These are phyloP conservation scores for Drosophila leontia DNA, from an alignment of 1,140 invertebrate genomes.

Conservation along the genomic window DNA sequence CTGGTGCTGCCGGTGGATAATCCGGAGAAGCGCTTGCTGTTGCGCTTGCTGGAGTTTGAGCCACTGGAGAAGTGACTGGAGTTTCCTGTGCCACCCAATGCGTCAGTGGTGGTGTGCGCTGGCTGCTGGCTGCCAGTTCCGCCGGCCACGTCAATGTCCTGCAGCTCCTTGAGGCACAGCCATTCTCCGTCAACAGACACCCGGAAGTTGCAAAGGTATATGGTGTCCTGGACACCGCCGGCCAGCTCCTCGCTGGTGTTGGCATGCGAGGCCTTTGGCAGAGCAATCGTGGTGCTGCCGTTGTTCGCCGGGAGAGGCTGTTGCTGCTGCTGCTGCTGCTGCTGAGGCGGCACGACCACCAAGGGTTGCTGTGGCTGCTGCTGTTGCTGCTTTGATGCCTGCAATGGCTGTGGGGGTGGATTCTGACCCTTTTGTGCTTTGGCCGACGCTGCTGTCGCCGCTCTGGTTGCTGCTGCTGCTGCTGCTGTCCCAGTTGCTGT, in stretches of 20 bases:
- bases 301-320: slow-evolving; percentile 40
- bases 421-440: slow-evolving; percentile 64
- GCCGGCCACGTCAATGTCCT: slow-evolving; percentile 92
- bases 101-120: slow-evolving; percentile 26
- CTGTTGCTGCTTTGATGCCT: slow-evolving; percentile 32
- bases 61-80: slow-evolving; percentile 6
- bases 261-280: slow-evolving; percentile 80
- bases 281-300: slow-evolving; percentile 64
- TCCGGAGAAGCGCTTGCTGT: slow-evolving; percentile 75
- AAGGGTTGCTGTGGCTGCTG: slow-evolving; percentile 35
- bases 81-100: slow-evolving; percentile 8
- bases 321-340: slow-evolving; percentile 21
- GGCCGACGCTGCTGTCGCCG: slow-evolving; percentile 22
- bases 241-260: slow-evolving; percentile 88
- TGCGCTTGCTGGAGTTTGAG: slow-evolving; percentile 53
- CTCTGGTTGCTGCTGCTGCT: slow-evolving; percentile 29
- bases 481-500: slow-evolving; percentile 13
- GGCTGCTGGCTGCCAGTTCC: slow-evolving; percentile 67
- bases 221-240: slow-evolving; percentile 96
- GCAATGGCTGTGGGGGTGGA: slow-evolving; percentile 57
- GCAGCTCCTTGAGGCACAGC: slow-evolving; percentile 97
- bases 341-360: slow-evolving; percentile 10
- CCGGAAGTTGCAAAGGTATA: slow-evolving; percentile 98
- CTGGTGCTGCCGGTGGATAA: slow-evolving; percentile 46
- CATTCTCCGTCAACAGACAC: slow-evolving; percentile 98